Base-by-base conservation (phyloP, 2,888 invertebrate species). In the Campoletis raptor region DNA sequence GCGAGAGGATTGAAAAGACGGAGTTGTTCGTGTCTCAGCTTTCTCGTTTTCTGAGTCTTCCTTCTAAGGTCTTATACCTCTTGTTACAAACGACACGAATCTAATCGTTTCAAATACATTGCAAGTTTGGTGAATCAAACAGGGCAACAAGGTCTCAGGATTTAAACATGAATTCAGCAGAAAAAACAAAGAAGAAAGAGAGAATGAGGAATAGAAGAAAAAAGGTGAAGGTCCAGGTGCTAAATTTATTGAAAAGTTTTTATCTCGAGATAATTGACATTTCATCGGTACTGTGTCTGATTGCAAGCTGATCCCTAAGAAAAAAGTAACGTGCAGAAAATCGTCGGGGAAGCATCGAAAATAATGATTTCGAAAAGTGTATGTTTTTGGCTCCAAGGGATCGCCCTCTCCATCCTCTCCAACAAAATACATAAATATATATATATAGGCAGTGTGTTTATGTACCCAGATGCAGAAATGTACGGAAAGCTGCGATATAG, bases 241-340 rank as follows among this genome's bases (percentile, higher is more conserved):
- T 21, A 12, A 24, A 57, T n/a, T n/a, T 45, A 12, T 45, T 10
- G 12, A 12, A 45, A 10, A 21, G 6, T 54, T 21, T 6, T n/a
- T 85, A 87, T 85, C 85, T 85, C 86, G 42, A 69, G 66, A 85
- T 89, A 89, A 90, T 88, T 83, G 90, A 88, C 86, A 87, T 89
- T 78, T 73, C 88, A 86, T 88, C 85, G 84, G 85, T 88, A 88
- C 88, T 87, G 85, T 84, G 76, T 85, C 87, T 81, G 87, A 85
- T 86, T 67, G 81, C 64, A 82, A 48, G 70, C 48, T 37, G 52
- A 69, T 61, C 37, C 67, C 48, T 45, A 69, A 54, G 78, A 42
- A 69, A 42, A 54, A 57, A 81, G 54, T 69, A 67, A 45, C 57
- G 69, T 61, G 0, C 30, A 15, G 57, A 5, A 5, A 61, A 61